Evolutionary conservation across 2,113 vertebrate genomes (phyloP).

Genomic region (Raphicerus campestris): DNA sequence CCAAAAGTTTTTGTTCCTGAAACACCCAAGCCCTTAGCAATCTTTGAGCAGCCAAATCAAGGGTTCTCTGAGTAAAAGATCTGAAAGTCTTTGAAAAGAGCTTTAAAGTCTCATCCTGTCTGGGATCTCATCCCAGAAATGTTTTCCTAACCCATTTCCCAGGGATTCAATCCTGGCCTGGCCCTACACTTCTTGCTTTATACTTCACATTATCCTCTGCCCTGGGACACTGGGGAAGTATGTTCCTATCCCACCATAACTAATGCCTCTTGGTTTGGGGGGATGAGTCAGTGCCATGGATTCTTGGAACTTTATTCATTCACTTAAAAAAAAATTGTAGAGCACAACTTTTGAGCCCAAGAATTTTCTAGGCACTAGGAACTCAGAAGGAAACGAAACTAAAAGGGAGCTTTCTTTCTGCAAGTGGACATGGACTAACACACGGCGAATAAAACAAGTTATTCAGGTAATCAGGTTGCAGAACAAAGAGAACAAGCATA

Average conservation of each 20-base stretch:
- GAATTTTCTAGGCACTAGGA: not conserved
- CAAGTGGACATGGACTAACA: not conserved
- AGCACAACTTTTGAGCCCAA: not conserved
- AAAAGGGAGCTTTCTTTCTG: not conserved
- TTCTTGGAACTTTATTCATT: not conserved
- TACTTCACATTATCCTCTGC: not conserved
- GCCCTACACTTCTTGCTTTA: not conserved
- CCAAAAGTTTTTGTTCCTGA: not conserved
- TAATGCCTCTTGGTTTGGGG: not conserved
- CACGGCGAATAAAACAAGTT: not conserved
- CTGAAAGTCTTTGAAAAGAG: constrained; percentile 22
- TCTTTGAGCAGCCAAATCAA: not conserved
- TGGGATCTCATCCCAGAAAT: not conserved
- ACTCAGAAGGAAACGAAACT: not conserved
- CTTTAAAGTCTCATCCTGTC: not conserved
- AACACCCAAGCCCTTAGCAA: not conserved
- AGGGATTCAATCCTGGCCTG: not conserved
- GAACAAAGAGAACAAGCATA: not conserved
- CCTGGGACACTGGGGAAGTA: not conserved
- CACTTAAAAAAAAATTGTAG: not conserved
- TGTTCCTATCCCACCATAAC: not conserved
- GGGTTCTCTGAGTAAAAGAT: not conserved
- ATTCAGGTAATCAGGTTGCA: not conserved
- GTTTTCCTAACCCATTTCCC: constrained; percentile 47
- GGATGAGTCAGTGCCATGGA: not conserved